Percentiles rank a stretch among this genome's conserved stretches.
These are phyloP conservation scores for Hybos culiciformis DNA, from an alignment of 2,888 invertebrate species.

Conservation along the genomic window DNA sequence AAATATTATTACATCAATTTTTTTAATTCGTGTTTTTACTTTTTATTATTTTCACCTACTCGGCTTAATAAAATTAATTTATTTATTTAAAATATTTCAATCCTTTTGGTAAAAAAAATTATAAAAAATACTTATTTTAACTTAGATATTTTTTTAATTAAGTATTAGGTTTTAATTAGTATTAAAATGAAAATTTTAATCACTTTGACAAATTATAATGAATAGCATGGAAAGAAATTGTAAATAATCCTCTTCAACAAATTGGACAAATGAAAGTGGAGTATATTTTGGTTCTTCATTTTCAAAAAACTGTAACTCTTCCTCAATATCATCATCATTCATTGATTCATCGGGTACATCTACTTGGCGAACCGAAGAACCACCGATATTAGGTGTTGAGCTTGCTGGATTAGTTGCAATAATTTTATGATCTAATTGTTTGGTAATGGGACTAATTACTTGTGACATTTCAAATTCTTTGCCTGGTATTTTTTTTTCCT, in stretches of 20 bases:
- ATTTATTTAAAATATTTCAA: no score
- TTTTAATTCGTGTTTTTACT: no score
- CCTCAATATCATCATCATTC: constrained; percentile 26
- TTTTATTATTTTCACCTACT: no score
- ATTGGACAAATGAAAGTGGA: constrained; percentile 45
- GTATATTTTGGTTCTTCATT: constrained; percentile 40
- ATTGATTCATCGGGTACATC: constrained; percentile 12
- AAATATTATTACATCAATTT: no score
- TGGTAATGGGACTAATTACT: constrained; percentile 24
- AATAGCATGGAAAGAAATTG: constrained; percentile 49
- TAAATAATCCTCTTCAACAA: constrained; percentile 50
- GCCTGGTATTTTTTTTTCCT: no score
- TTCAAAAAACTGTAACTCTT: constrained; percentile 26
- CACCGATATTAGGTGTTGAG: constrained; percentile 22
- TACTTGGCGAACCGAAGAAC: constrained; percentile 17
- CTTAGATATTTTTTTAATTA: no score
- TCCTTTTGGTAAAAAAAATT: no score
- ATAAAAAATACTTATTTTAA: no score
- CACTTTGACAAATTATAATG: constrained; percentile 46
- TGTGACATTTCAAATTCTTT: constrained; percentile 28
- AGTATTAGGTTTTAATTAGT: no score
- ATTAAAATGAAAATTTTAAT: no score
- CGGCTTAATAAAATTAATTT: no score
- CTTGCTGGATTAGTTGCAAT: constrained; percentile 14
- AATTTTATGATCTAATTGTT: constrained; percentile 3